phyloP scores from a whole-genome alignment of 2,797 vertebrate species.

The Trachurus trachurus region DNA sequence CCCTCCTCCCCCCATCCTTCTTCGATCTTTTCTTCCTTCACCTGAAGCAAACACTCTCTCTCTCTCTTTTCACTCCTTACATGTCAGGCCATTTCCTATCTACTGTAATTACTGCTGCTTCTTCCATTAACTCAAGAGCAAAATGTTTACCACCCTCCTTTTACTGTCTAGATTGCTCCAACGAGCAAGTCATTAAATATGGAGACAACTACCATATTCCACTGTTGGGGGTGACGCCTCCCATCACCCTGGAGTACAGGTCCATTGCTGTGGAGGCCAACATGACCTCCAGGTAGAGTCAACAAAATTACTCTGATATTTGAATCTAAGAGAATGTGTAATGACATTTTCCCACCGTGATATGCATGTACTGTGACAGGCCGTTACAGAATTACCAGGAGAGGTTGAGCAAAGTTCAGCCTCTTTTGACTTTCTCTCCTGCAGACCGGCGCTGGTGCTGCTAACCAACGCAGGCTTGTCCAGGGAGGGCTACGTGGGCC shows the following conservation, averaged over 20 bases:
- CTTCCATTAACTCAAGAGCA: constrained; percentile 20
- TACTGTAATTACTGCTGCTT: constrained; percentile 16
- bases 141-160: constrained; percentile 31
- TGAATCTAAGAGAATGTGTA: constrained; percentile 24
- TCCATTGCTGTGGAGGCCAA: constrained; percentile 81
- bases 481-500: constrained; percentile 65
- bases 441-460: constrained; percentile 72
- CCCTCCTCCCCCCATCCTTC: constrained; percentile 2
- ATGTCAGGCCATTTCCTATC: constrained; percentile 17
- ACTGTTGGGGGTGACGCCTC: constrained; percentile 47
- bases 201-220: constrained; percentile 76
- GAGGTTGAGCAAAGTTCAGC: constrained; percentile 28
- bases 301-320: constrained; percentile 15
- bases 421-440: constrained; percentile 24
- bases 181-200: constrained; percentile 79
- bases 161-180: constrained; percentile 80
- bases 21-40: constrained; percentile 10
- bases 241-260: constrained; percentile 80
- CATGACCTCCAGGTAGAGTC: constrained; percentile 76
- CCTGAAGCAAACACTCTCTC: background rate
- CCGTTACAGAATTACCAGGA: constrained; percentile 1
- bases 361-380: constrained; percentile 15
- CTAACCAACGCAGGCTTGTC: constrained; percentile 46
- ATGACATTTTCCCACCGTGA: constrained; percentile 32
- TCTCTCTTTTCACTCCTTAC: constrained; percentile 16